Base-by-base conservation (phyloP, 2,888 invertebrate genomes). In the Drosophila cognata region DNA sequence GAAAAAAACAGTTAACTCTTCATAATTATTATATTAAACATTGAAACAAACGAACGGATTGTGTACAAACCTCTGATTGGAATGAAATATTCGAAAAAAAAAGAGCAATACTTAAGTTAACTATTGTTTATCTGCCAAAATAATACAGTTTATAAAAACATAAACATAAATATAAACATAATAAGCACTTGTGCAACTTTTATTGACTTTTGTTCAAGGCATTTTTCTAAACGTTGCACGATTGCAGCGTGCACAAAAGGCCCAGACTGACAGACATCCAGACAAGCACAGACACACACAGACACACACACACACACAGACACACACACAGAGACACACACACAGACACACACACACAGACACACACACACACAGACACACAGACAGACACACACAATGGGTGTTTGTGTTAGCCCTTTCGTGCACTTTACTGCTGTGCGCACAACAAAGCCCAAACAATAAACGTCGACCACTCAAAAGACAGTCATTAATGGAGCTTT, bases 381-480 rank as follows among this genome's bases (percentile, higher is more conserved):
- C 8, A 38, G 3, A 18, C 8, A 48, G 8, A 35, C 25, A 33
- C 29, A 38, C 25, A 36, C 29, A 50, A 21, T 59, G 50, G 50
- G 57, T 74, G 58, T 66, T 48, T 79, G 59, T 56, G 51, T 74
- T 63, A 31, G 36, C 48, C 62, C 77, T 63, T 69, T 74, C 64
- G 53, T 75, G 81, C 64, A 68, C 53, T 76, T 76, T 52, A 38
- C 60, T 57, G 56, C 66, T 69, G 53, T 72, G 66, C 41, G 66
- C 69, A 57, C 57, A 66, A 51, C 51, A 67, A 51, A 52, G 56
- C 18, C 18, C 56, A 55, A 25, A 25, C 35, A 53, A 53, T 33
- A 70, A 74, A 46, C 41, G 25, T 46, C 1, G 16, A 25, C 2
- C 46, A 25, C 25, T 46, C 46, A 46, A 16, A 46, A 28, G 46